Evolutionary conservation across 1,140 invertebrate species (phyloP), one percentile per base, ranked within the genome.

Genomic region (Sycophaga agraensis): DNA sequence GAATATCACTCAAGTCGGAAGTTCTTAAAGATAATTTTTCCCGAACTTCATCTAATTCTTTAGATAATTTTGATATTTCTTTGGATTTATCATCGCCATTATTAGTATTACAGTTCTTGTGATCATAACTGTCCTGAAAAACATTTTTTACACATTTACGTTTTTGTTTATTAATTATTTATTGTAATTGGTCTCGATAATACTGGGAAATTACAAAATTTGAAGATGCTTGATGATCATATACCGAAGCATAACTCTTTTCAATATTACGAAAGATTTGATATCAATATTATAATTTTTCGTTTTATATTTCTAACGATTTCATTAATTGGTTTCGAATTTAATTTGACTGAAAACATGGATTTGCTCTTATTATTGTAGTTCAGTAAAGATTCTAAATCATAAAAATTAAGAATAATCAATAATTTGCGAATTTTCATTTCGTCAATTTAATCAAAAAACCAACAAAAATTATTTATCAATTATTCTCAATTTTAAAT

Each of bases 81-180:
- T 49, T 50, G 28, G 66, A 48, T 51, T 39, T 54, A 12, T 49
- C 24, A 26, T 62, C 46, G 72, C 69, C 48, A 53, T 63, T 35
- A 72, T 68, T 28, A 8, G 59, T 14, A 45, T 42, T 59, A 63
- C 43, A 70, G 70, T n/a, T n/a, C n/a, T n/a, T n/a, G n/a, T n/a
- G n/a, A n/a, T 12, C 67, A 59, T 31, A 35, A 37, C 62, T 66
- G 55, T 74, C 68, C 74, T 76, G 55, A 49, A 68, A 53, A 46
- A 35, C 16, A 40, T 48, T 26, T 31, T 31, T 31, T 31, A 6
- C 4, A 6, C 28, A 31, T 31, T 31, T 31, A 11, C 28, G 11
- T 11, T 31, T 31, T 6, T 31, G 11, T 6, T 6, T 31, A 6
- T 31, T 31, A 11, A 31, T 31, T 4, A 6, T 31, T 11, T 31